Base-by-base conservation (phyloP, 2,888 invertebrate species). In the Drosophila meridionalis region DNA sequence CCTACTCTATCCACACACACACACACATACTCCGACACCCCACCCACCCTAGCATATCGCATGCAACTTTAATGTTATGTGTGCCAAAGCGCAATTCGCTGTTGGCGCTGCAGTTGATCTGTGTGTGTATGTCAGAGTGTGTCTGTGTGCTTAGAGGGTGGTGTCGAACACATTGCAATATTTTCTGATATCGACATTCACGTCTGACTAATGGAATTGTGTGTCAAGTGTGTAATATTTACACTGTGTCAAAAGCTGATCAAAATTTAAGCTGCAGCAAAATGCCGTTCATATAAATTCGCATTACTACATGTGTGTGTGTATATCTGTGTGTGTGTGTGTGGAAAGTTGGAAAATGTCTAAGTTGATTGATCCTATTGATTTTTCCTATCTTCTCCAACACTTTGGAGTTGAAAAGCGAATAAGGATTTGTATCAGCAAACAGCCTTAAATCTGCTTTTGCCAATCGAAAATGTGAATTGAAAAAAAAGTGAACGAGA, bases 161-260 rank as follows among this genome's bases (percentile, higher is more conserved):
- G 58, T 45, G 62, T 43, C 40, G 61, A 43, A 28, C 40, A 62
- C 65, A 69, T 69, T 77, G 87, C 80, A 82, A 80, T 84, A 87
- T 84, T 85, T 88, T 66, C 69, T 69, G 82, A 79, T 83, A 82
- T 85, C 73, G 83, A 84, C 76, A 66, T 88, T 82, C 84, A 70
- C 78, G 75, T 75, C 82, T 84, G 80, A 86, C 87, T 87, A 90
- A 87, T 87, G 87, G 87, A 87, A 90, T 87, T 87, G 89, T 87
- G 90, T 87, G 90, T 87, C 87, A 87, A 90, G 90, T 83, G 90
- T 83, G 90, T 86, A 80, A 87, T 90, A 90, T 90, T 87, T 90
- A 77, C 83, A 80, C 89, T 90, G 89, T 87, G 89, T 90, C 87
- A 88, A 86, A 89, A 87, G 90, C 89, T 87, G 87, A 90, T 90